Percentiles rank a stretch among this genome's conserved stretches.
Conservation (phyloP, 2,888 invertebrate species). For the Noctua comes region DNA sequence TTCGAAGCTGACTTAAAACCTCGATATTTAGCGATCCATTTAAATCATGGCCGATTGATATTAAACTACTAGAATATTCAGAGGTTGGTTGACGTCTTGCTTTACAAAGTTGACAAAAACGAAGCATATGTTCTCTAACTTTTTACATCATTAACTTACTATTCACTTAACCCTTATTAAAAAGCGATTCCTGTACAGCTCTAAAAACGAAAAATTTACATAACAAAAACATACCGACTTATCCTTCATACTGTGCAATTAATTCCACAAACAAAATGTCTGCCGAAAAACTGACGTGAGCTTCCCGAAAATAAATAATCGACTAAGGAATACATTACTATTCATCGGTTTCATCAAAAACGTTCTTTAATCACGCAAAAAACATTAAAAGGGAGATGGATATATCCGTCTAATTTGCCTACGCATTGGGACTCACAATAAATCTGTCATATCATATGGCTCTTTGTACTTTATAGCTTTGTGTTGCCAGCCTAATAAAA, state of each 20-base stretch:
- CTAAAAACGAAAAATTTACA: constrained; percentile 60
- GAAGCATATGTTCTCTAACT: neutral
- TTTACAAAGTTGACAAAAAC: constrained; percentile 13
- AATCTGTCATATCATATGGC: constrained; percentile 89
- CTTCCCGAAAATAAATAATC: constrained; percentile 69
- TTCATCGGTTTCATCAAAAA: constrained; percentile 78
- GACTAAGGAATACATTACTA: constrained; percentile 73
- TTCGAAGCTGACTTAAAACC: neutral
- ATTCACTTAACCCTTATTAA: constrained; percentile 50
- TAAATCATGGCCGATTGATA: neutral
- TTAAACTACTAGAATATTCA: neutral
- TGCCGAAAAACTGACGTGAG: constrained; percentile 71
- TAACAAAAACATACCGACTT: constrained; percentile 46
- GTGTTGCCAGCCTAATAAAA: constrained; percentile 84
- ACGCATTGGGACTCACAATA: constrained; percentile 80
- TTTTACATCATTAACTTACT: constrained; percentile 25
- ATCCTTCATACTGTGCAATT: constrained; percentile 63
- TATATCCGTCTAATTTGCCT: constrained; percentile 90
- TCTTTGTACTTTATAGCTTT: constrained; percentile 76
- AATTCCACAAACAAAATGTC: constrained; percentile 63
- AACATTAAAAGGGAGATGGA: constrained; percentile 81
- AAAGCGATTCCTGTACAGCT: constrained; percentile 42
- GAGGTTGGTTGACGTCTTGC: neutral
- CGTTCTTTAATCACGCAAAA: constrained; percentile 72
- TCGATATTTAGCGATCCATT: neutral